phyloP scores from a whole-genome alignment of 64 coral and sea anemone species.

The Actinia equina region DNA sequence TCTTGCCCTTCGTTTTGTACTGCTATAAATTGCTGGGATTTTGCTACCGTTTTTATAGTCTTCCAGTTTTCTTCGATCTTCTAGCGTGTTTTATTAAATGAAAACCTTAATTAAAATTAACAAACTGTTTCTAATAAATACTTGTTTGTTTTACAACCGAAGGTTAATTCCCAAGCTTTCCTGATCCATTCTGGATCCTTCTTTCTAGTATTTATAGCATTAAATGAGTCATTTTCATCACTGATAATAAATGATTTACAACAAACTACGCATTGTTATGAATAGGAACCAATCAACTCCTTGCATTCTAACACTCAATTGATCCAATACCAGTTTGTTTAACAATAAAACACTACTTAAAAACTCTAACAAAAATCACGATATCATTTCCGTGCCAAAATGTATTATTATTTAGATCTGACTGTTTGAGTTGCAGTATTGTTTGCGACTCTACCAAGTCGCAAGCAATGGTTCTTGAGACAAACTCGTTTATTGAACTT shows the following conservation, averaged over 20 bases:
- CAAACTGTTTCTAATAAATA: not conserved
- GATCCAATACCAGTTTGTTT: not conserved
- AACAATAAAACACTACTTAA: not conserved
- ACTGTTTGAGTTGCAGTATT: no score
- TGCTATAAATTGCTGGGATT: no score
- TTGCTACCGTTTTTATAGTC: no score
- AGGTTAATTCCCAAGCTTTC: not conserved
- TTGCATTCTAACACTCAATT: not conserved
- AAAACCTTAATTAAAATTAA: no score
- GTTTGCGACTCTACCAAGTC: no score
- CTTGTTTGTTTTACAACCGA: no score
- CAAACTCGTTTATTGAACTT: no score
- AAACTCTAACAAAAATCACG: not conserved
- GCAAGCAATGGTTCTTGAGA: no score
- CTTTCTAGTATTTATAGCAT: not conserved
- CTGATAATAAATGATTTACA: not conserved
- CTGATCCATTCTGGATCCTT: not conserved
- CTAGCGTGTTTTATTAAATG: no score
- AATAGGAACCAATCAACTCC: not conserved
- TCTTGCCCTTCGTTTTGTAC: no score
- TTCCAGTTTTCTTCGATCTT: no score
- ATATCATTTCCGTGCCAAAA: not conserved
- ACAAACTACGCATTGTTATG: not conserved
- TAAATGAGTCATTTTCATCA: conserved; percentile 3
- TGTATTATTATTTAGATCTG: no score